Conservation (phyloP, 2,113 vertebrate genomes). For the Rutilus rutilus region DNA sequence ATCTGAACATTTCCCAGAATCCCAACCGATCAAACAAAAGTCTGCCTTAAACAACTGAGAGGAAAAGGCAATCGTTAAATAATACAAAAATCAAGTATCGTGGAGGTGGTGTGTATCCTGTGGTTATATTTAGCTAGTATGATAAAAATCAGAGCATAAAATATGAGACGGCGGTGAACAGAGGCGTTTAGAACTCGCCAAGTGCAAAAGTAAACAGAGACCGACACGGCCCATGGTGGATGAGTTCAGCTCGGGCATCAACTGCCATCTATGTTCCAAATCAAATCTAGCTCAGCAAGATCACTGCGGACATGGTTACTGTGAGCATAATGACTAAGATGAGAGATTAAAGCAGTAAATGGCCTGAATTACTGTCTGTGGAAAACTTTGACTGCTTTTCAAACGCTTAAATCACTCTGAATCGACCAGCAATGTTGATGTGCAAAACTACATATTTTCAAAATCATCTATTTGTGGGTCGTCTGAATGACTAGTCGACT, state of each 20-base stretch:
- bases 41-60: neutral
- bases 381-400: neutral
- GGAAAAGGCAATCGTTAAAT: slow-evolving; percentile 28
- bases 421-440: slow-evolving; percentile 24
- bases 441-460: neutral
- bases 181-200: slow-evolving; percentile 55
- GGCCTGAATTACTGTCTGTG: neutral
- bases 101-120: slow-evolving; percentile 28
- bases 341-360: neutral
- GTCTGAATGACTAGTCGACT: neutral
- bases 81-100: slow-evolving; percentile 38
- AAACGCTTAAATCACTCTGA: neutral
- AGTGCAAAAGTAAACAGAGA: slow-evolving; percentile 10
- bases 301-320: neutral
- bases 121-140: slow-evolving; percentile 56
- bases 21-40: slow-evolving; percentile 5
- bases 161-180: slow-evolving; percentile 46
- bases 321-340: neutral
- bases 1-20: slow-evolving; percentile 31
- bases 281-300: slow-evolving; percentile 27
- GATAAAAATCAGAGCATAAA: slow-evolving; percentile 58
- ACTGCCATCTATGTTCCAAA: slow-evolving; percentile 22
- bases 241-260: slow-evolving; percentile 11
- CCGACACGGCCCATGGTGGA: neutral
- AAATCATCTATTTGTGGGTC: neutral